Evolutionary conservation across 2,113 vertebrate species (phyloP).

Genomic region (Pterocles gutturalis): DNA sequence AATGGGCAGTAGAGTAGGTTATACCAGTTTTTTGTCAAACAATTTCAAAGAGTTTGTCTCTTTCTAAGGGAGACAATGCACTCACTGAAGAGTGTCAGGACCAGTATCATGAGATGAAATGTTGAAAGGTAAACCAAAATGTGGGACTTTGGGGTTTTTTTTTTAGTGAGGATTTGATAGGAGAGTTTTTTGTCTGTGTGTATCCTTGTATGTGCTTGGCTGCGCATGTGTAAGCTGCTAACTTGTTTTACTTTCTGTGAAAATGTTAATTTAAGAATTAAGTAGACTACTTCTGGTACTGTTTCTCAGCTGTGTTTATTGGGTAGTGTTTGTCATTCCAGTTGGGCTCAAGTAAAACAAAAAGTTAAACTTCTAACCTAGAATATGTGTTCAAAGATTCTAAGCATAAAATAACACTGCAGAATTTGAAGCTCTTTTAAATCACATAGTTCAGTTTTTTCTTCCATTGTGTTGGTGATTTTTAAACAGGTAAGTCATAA

Average conservation of each 20-base stretch:
- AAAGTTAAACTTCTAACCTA: neutral
- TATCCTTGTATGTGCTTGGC: neutral
- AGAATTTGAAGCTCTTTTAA: neutral
- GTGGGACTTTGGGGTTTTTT: neutral
- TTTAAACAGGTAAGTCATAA: neutral
- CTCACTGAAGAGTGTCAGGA: neutral
- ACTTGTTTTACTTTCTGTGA: neutral
- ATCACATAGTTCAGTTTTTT: neutral
- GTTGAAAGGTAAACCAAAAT: neutral
- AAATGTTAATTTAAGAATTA: neutral
- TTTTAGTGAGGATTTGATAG: neutral
- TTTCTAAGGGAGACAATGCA: neutral
- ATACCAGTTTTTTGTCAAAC: neutral
- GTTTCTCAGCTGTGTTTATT: neutral
- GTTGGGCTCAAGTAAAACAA: neutral
- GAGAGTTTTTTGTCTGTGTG: neutral
- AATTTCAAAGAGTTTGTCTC: neutral
- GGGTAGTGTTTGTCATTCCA: neutral
- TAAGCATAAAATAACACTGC: neutral
- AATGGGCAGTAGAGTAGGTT: neutral
- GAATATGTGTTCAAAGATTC: neutral
- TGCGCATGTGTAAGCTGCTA: neutral
- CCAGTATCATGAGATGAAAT: neutral
- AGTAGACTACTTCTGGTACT: neutral
- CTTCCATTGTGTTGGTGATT: neutral